Evolutionary conservation across 1,140 invertebrate species (phyloP).

Genomic region (Chionoecetes opilio): DNA sequence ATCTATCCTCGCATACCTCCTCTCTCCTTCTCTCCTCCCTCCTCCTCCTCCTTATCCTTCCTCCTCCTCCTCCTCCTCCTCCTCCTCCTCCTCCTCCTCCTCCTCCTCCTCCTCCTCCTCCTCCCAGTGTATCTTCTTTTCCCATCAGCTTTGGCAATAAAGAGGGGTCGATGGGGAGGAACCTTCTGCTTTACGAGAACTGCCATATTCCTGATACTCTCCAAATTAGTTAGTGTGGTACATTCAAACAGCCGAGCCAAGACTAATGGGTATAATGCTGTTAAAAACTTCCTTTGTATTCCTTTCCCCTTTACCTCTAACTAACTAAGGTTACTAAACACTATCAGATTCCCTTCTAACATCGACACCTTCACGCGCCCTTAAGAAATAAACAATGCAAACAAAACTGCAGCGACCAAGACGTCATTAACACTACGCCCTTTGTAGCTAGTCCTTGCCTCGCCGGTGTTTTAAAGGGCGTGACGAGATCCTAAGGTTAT

Average conservation of each 20-base stretch:
- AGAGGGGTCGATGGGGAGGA: too few species aligned
- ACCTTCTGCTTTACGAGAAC: too few species aligned
- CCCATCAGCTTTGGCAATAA: too few species aligned
- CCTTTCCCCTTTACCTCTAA: background rate
- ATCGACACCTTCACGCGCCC: background rate
- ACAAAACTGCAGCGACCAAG: background rate
- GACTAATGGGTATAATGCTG: too few species aligned
- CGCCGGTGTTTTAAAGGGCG: background rate
- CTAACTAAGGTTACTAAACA: too few species aligned
- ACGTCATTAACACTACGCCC: background rate
- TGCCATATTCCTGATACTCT: too few species aligned
- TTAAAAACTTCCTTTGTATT: too few species aligned
- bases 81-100: constrained; percentile 41
- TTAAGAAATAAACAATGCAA: background rate
- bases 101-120: constrained; percentile 21
- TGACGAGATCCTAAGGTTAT: background rate
- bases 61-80: constrained; percentile 45
- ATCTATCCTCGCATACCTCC: too few species aligned
- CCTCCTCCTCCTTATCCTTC: background rate
- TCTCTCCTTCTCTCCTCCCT: too few species aligned
- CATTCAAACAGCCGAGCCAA: too few species aligned
- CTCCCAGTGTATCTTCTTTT: too few species aligned
- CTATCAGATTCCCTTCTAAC: background rate
- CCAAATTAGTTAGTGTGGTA: too few species aligned
- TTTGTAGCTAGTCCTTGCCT: background rate